phyloP scores from a whole-genome alignment of 2,113 vertebrate genomes.

The Pteronura brasiliensis region DNA sequence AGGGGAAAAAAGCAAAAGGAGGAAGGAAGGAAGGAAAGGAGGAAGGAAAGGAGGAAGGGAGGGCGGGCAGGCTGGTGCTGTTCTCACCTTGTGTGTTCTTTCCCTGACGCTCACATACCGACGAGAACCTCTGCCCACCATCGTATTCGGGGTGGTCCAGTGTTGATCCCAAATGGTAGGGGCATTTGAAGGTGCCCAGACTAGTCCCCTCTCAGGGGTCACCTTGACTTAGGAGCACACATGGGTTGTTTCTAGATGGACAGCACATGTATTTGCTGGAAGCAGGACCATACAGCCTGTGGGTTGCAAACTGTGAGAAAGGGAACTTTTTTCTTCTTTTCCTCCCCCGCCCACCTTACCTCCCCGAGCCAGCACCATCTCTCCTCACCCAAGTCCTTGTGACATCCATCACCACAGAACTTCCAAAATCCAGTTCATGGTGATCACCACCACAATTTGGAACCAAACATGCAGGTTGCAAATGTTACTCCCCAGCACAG shows the following conservation, averaged over 20 bases:
- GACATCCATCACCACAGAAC: not conserved
- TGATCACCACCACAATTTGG: not conserved
- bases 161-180: not conserved
- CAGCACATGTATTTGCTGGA: not conserved
- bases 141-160: not conserved
- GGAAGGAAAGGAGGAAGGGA: too few species aligned
- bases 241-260: not conserved
- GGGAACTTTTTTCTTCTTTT: not conserved
- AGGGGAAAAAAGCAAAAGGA: too few species aligned
- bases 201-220: not conserved
- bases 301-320: not conserved
- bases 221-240: not conserved
- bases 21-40: too few species aligned
- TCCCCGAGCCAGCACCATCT: not conserved
- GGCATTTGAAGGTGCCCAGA: not conserved
- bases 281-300: not conserved
- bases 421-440: not conserved
- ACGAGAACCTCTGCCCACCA: not conserved
- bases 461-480: not conserved
- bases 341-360: not conserved
- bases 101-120: not conserved
- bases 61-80: not conserved
- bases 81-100: not conserved
- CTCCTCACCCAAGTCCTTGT: not conserved
- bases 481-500: not conserved